Conservation (phyloP, 1,140 invertebrate species). For the Lycorma delicatula region DNA sequence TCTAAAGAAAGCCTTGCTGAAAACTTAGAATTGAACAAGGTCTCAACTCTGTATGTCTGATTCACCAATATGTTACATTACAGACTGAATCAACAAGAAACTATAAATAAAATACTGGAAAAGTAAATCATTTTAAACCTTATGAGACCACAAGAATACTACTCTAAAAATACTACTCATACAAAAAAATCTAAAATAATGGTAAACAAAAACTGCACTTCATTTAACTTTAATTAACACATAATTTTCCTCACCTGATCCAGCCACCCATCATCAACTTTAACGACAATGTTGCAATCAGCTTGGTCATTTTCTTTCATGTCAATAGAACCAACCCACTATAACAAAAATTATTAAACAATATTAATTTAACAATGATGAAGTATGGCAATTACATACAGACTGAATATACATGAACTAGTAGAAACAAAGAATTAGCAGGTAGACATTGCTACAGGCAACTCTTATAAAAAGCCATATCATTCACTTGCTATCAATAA, state of each 20-base stretch:
- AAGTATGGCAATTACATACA: neutral
- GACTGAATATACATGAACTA: neutral
- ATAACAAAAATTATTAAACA: too few species aligned
- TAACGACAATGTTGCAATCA: slow-evolving; percentile 81
- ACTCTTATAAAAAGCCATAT: neutral
- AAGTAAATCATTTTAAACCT: neutral
- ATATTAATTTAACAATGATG: neutral
- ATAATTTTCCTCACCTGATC: slow-evolving; percentile 53
- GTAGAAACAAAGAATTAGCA: neutral
- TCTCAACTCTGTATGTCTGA: too few species aligned
- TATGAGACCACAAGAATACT: neutral
- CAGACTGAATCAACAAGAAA: too few species aligned
- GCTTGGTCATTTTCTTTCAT: slow-evolving; percentile 80
- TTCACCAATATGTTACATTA: too few species aligned
- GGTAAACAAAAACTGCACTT: neutral
- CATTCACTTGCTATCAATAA: neutral
- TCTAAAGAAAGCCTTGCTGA: too few species aligned
- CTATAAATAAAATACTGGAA: too few species aligned
- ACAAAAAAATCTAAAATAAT: neutral
- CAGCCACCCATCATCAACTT: slow-evolving; percentile 59
- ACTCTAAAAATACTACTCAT: neutral
- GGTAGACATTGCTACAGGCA: neutral
- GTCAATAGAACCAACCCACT: slow-evolving; percentile 95
- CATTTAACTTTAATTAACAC: neutral
- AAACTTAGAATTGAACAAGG: too few species aligned